Evolutionary conservation across 1,140 invertebrate genomes (phyloP).

Genomic region (Glossosoma conforme): DNA sequence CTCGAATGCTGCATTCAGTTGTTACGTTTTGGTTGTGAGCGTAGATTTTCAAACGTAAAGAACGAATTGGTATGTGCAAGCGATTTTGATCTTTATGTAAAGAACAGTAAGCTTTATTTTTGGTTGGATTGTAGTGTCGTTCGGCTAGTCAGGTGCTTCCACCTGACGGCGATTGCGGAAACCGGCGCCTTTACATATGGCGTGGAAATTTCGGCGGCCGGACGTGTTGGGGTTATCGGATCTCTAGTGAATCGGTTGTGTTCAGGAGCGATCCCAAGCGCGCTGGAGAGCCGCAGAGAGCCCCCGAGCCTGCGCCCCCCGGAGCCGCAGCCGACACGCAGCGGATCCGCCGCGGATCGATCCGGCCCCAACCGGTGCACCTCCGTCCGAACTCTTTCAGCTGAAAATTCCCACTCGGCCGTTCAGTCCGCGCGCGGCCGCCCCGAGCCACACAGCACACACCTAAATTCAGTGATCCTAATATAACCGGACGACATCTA

Average conservation of each 20-base stretch:
- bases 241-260: too few relatives aligned
- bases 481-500: conserved; percentile 1
- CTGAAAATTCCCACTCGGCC: background rate
- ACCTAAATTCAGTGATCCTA: too few relatives aligned
- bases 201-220: background rate
- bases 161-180: conserved; percentile 6
- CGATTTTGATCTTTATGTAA: background rate
- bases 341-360: background rate
- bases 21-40: background rate
- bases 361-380: background rate
- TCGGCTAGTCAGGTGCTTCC: conserved; percentile 17
- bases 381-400: background rate
- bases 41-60: background rate
- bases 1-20: background rate
- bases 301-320: background rate
- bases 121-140: too few relatives aligned
- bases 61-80: background rate
- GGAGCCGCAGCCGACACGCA: background rate
- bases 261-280: too few relatives aligned
- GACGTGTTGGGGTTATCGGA: background rate
- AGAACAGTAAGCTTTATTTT: background rate
- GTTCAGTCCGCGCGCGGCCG: background rate
- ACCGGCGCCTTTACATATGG: too few relatives aligned
- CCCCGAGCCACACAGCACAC: too few relatives aligned
- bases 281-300: background rate